Evolutionary conservation across 2,797 vertebrate species (phyloP).

Genomic region (Echiichthys vipera): DNA sequence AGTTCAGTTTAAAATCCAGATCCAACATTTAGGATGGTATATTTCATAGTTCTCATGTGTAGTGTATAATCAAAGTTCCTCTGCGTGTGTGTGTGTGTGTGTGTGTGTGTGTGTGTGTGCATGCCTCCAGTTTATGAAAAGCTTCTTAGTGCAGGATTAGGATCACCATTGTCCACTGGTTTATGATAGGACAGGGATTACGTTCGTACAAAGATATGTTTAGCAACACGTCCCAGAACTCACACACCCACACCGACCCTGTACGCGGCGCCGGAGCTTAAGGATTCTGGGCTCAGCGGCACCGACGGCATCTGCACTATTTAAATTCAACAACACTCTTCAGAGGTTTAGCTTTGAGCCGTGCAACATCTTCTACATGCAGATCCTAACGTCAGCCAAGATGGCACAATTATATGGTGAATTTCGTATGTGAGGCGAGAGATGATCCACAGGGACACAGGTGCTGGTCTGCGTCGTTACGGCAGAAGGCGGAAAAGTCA

Average conservation of each 20-base stretch:
- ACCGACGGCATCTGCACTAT: conserved; percentile 2
- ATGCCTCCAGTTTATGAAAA: conserved; percentile 56
- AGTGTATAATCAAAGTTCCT: conserved; percentile 14
- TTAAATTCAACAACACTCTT: conserved; percentile 6
- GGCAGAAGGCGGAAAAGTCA: background rate
- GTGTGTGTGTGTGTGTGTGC: conserved; percentile 31
- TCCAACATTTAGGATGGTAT: background rate
- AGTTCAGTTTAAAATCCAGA: conserved; percentile 15
- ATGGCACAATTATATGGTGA: background rate
- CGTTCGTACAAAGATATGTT: conserved; percentile 64
- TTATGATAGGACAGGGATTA: conserved; percentile 73
- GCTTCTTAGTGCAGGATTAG: conserved; percentile 70
- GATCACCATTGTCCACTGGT: conserved; percentile 66
- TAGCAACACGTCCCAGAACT: conserved; percentile 58
- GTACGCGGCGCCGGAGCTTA: conserved; percentile 16
- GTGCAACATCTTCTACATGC: background rate
- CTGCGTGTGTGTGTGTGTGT: conserved; percentile 11
- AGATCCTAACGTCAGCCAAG: conserved; percentile 13
- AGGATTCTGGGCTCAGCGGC: conserved; percentile 3
- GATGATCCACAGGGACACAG: background rate
- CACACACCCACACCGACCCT: conserved; percentile 48
- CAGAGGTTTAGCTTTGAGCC: conserved; percentile 25
- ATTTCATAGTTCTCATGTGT: background rate
- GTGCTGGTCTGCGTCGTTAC: background rate
- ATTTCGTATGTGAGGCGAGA: background rate